Conservation (phyloP, 1,140 invertebrate genomes). For the Drosophila paulistorum region DNA sequence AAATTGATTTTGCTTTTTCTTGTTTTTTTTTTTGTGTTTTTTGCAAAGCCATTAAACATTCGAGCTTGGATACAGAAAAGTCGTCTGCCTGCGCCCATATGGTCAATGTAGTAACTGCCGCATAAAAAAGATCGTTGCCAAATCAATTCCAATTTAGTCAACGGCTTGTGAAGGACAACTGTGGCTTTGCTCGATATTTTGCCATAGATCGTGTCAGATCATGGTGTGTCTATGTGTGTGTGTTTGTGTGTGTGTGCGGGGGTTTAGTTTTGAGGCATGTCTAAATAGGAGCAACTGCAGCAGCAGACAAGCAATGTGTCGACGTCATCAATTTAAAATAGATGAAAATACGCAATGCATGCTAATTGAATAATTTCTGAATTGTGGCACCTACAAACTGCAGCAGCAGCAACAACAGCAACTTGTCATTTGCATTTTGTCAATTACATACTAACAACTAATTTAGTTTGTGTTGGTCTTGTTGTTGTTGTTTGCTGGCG, state of each 20-base stretch:
- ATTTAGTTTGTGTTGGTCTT: slow-evolving; percentile 68
- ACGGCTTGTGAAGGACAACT: slow-evolving; percentile 70
- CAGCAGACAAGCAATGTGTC: slow-evolving; percentile 33
- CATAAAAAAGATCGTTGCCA: slow-evolving; percentile 56
- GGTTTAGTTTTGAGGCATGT: slow-evolving; percentile 27
- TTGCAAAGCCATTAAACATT: slow-evolving; percentile 53
- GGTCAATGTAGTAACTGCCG: slow-evolving; percentile 57
- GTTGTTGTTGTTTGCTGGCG: slow-evolving; percentile 14
- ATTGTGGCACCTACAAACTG: slow-evolving; percentile 74
- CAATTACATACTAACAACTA: slow-evolving; percentile 46
- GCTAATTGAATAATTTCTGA: slow-evolving; percentile 78
- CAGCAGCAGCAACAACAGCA: slow-evolving; percentile 6
- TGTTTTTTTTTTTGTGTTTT: slow-evolving; percentile 20
- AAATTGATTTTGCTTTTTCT: slow-evolving; percentile 34
- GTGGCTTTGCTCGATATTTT: slow-evolving; percentile 14
- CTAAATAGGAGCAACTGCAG: slow-evolving; percentile 58
- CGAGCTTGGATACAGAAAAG: slow-evolving; percentile 32
- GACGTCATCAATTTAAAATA: slow-evolving; percentile 79
- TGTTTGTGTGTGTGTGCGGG: not conserved
- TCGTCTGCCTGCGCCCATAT: slow-evolving; percentile 73
- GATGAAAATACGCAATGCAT: slow-evolving; percentile 80
- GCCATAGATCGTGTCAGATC: slow-evolving; percentile 35
- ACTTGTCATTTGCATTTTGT: slow-evolving; percentile 61
- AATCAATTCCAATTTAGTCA: slow-evolving; percentile 80
- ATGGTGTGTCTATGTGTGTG: no score